A percentile compares a stretch with the other conserved stretches of the same genome.
Conservation (phyloP, 2,888 invertebrate species). For the Saturnia japonica region DNA sequence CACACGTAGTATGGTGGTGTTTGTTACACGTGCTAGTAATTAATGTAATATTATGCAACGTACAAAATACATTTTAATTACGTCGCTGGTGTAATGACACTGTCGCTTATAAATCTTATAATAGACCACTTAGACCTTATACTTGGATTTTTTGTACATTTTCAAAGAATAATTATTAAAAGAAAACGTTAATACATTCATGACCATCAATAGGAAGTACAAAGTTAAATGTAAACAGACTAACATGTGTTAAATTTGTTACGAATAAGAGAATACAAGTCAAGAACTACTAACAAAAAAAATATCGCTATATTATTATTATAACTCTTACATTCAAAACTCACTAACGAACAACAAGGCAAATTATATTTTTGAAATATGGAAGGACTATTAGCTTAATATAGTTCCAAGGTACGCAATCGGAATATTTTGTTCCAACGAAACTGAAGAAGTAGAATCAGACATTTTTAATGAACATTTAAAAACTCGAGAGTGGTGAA, state of each 20-base stretch:
- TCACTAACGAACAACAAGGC: not conserved
- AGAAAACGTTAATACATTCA: not conserved
- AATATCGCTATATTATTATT: too few relatives aligned
- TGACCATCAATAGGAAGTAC: not conserved
- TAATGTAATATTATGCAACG: slow-evolving; percentile 61
- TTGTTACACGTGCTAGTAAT: slow-evolving; percentile 64
- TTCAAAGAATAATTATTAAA: not conserved
- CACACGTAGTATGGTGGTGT: slow-evolving; percentile 24
- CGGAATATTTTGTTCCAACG: not conserved
- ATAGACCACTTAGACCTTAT: not conserved
- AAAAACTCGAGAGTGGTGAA: not conserved
- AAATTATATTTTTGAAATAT: not conserved
- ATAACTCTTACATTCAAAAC: too few relatives aligned
- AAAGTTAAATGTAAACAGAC: not conserved
- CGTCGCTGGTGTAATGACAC: slow-evolving; percentile 7
- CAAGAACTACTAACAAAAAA: too few relatives aligned
- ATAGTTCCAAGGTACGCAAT: not conserved
- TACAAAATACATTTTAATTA: slow-evolving; percentile 37
- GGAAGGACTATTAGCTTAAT: not conserved
- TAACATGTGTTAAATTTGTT: not conserved
- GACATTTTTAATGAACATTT: not conserved
- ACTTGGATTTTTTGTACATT: not conserved
- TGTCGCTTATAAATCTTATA: slow-evolving; percentile 6
- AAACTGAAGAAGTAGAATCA: not conserved
- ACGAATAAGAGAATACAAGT: not conserved